phyloP scores from a whole-genome alignment of 2,888 invertebrate genomes.

The Eurois occulta region DNA sequence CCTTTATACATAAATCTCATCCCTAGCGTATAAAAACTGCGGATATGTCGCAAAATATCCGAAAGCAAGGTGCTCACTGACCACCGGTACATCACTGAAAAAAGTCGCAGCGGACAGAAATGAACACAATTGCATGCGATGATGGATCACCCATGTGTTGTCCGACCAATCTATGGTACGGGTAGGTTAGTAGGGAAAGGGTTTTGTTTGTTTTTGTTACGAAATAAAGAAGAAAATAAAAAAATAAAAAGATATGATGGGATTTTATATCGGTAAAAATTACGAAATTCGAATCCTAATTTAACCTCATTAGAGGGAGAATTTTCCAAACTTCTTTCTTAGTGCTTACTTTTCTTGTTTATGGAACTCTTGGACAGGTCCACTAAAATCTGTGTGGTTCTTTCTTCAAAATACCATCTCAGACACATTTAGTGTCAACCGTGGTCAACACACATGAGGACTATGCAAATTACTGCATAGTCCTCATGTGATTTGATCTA shows the following conservation, averaged over 20 bases:
- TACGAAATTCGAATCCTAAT: background rate
- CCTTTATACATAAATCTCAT: conserved; percentile 53
- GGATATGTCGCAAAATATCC: conserved; percentile 79
- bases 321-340: background rate
- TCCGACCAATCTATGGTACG: conserved; percentile 29
- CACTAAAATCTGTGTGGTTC: too few species aligned
- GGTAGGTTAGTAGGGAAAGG: conserved; percentile 52
- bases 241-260: background rate
- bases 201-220: conserved; percentile 26
- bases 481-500: too few species aligned
- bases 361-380: background rate
- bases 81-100: conserved; percentile 83
- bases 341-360: background rate
- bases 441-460: too few species aligned
- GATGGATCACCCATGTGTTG: conserved; percentile 80
- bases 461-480: too few species aligned
- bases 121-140: conserved; percentile 84
- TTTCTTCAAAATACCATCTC: too few species aligned
- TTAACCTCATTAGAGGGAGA: background rate
- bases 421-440: too few species aligned
- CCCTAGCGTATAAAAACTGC: conserved; percentile 77
- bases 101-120: conserved; percentile 70
- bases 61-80: conserved; percentile 83
- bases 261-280: background rate
- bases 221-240: background rate